phyloP scores from a whole-genome alignment of 2,888 invertebrate species.

The Ephialtes manifestator region DNA sequence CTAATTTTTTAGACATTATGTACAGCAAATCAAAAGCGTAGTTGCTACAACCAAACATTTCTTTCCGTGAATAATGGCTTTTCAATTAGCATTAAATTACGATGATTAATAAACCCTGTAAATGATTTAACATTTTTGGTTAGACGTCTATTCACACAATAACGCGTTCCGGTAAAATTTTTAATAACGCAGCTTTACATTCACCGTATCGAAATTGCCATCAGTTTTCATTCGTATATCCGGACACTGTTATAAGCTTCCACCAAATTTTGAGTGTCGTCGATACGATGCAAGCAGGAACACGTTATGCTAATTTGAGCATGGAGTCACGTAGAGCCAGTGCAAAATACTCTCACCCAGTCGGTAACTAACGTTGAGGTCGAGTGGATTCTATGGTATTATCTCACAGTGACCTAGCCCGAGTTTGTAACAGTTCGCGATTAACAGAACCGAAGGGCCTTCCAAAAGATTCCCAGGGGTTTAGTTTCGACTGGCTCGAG shows the following conservation, averaged over 20 bases:
- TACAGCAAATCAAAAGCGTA: too few species aligned
- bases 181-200: slow-evolving; percentile 43
- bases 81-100: slow-evolving; percentile 29
- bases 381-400: slow-evolving; percentile 7
- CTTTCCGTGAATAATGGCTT: slow-evolving; percentile 36
- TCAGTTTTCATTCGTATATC: slow-evolving; percentile 35
- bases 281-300: slow-evolving; percentile 27
- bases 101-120: slow-evolving; percentile 40
- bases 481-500: slow-evolving; percentile 15
- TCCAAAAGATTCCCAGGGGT: slow-evolving; percentile 46
- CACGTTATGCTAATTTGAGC: slow-evolving; percentile 56
- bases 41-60: too few species aligned
- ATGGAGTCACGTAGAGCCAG: not conserved
- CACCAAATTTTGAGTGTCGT: not conserved
- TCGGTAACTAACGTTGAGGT: slow-evolving; percentile 9
- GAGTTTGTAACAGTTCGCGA: slow-evolving; percentile 27
- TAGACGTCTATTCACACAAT: not conserved
- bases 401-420: not conserved
- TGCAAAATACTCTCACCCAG: not conserved
- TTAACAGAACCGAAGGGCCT: slow-evolving; percentile 32
- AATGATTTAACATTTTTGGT: not conserved
- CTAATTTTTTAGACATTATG: too few species aligned
- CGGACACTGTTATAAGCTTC: not conserved
- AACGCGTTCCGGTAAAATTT: not conserved
- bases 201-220: slow-evolving; percentile 18